Percentiles rank a stretch among this genome's conserved stretches.
These are phyloP conservation scores for Polydrusus pterygomalis DNA, from an alignment of 2,888 invertebrate species.

Conservation along the genomic window DNA sequence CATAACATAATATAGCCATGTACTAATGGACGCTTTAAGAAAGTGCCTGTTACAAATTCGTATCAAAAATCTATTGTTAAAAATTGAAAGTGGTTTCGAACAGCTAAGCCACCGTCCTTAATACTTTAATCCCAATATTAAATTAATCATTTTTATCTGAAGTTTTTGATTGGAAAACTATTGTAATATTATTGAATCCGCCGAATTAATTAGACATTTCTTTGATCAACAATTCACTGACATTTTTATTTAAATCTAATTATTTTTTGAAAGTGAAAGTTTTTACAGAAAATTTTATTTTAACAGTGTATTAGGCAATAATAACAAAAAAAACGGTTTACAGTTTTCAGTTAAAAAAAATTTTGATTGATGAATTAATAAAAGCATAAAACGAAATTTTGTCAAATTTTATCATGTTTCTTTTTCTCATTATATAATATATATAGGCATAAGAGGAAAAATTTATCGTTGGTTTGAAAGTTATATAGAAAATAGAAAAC, in stretches of 20 bases:
- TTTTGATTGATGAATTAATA: too few relatives aligned
- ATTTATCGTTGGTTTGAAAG: too few relatives aligned
- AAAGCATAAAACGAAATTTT: too few relatives aligned
- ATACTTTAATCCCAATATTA: neutral
- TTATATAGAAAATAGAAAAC: too few relatives aligned
- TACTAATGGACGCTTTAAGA: neutral
- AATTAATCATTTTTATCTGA: constrained; percentile 19
- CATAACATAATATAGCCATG: too few relatives aligned
- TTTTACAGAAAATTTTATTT: neutral
- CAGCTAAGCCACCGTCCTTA: neutral
- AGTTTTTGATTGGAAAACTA: constrained; percentile 17
- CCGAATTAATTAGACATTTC: constrained; percentile 1
- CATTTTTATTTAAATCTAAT: neutral
- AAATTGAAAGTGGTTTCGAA: constrained; percentile 10
- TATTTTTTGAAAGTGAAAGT: constrained; percentile 2
- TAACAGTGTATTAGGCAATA: too few relatives aligned
- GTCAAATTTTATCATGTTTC: too few relatives aligned
- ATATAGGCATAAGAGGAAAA: too few relatives aligned
- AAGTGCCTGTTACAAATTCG: neutral
- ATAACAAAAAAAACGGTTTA: too few relatives aligned
- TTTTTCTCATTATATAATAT: too few relatives aligned
- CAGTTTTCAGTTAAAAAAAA: too few relatives aligned
- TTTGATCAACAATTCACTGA: neutral
- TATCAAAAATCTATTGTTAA: neutral
- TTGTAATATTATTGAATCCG: constrained; percentile 6